phyloP scores from a whole-genome alignment of 2,888 invertebrate species.

The Meganola albula region DNA sequence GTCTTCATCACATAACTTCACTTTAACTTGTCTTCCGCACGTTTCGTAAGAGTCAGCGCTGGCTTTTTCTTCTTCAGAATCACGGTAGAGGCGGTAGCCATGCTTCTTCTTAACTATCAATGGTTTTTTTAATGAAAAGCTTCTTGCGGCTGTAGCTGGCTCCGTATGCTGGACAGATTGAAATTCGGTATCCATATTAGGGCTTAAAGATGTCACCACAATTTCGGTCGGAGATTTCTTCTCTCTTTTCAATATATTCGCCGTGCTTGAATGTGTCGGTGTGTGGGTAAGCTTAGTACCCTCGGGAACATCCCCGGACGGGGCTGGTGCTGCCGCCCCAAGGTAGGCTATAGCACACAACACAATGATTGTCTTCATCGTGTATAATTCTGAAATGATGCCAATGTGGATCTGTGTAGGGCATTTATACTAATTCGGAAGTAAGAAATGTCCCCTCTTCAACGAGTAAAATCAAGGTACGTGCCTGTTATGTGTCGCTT shows the following conservation, averaged over 20 bases:
- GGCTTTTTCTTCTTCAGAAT: constrained; percentile 57
- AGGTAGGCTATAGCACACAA: constrained; percentile 49
- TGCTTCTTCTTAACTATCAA: constrained; percentile 54
- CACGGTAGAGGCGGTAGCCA: constrained; percentile 51
- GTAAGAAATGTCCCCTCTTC: constrained; percentile 22
- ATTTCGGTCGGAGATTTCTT: constrained; percentile 42
- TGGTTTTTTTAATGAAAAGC: constrained; percentile 43
- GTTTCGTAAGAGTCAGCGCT: constrained; percentile 44
- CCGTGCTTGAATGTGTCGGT: constrained; percentile 14
- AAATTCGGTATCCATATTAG: constrained; percentile 9
- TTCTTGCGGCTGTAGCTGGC: constrained; percentile 32
- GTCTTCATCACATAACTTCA: constrained; percentile 54
- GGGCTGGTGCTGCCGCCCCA: constrained; percentile 51
- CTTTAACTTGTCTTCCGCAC: constrained; percentile 55
- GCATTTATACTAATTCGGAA: constrained; percentile 55
- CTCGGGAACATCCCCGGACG: constrained; percentile 32
- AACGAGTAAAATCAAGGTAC: constrained; percentile 38
- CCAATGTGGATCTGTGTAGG: constrained; percentile 22
- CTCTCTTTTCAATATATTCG: constrained; percentile 36
- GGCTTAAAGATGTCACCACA: constrained; percentile 8
- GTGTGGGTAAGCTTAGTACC: constrained; percentile 18
- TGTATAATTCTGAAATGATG: constrained; percentile 48
- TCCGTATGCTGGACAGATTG: constrained; percentile 13
- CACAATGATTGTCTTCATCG: constrained; percentile 62
- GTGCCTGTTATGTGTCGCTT: constrained; percentile 39